phyloP scores from a whole-genome alignment of 2,888 invertebrate species.

The Nasonia oneida region DNA sequence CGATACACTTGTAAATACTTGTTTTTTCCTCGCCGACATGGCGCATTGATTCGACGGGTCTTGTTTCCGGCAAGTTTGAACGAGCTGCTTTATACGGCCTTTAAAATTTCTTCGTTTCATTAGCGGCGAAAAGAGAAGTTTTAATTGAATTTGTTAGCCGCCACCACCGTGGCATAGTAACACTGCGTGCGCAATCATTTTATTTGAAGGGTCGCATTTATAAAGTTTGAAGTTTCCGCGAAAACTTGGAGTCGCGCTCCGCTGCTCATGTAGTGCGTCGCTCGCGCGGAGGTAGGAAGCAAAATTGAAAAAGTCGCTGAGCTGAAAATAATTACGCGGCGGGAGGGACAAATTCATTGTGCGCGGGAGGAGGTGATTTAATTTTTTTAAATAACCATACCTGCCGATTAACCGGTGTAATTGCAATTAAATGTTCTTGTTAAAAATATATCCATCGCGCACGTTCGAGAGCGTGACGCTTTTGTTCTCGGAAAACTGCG shows the following conservation, averaged over 20 bases:
- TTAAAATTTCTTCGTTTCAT: constrained; percentile 56
- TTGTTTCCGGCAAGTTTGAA: background rate
- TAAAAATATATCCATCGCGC: background rate
- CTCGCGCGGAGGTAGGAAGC: background rate
- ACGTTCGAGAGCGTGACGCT: background rate
- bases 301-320: constrained; percentile 55
- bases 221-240: constrained; percentile 53
- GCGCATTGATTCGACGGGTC: background rate
- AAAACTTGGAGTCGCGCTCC: constrained; percentile 15
- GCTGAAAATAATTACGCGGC: constrained; percentile 49
- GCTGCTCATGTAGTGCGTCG: background rate
- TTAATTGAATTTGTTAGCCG: constrained; percentile 54
- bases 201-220: constrained; percentile 48
- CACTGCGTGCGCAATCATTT: constrained; percentile 51
- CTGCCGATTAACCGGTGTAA: background rate
- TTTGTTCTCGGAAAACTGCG: background rate
- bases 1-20: background rate
- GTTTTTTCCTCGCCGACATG: background rate
- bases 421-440: constrained; percentile 21
- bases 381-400: constrained; percentile 26
- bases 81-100: constrained; percentile 4
- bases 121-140: constrained; percentile 50
- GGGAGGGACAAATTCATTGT: constrained; percentile 17
- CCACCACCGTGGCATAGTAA: background rate
- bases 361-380: background rate